Base-by-base conservation (phyloP, 2,888 invertebrate species). In the Margaritifera margaritifera region DNA sequence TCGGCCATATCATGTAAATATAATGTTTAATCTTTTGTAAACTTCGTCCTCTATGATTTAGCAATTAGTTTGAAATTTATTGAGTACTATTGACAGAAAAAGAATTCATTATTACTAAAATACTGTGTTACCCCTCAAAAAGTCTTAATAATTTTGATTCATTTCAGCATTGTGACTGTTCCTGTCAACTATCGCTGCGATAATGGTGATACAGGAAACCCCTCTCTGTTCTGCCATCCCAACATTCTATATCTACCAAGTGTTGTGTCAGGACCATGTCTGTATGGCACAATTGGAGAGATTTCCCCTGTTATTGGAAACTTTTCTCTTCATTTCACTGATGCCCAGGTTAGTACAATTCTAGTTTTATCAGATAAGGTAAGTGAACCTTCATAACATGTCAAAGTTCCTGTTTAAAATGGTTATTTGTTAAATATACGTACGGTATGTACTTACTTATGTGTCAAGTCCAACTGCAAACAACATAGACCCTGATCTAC, bases 161-260 rank as follows among this genome's bases (percentile, higher is more conserved):
- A 56, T 82, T 85, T 8, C 81, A 91, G 92, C 79, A 91, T 92
- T 74, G 85, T 92, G 63, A 91, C 91, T 58, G 90, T 93, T 56
- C 91, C 92, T 0, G 85, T 93, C 51, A 90, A 93, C 4, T 90
- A 92, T 76, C 91, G 93, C n/a, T 86, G 90, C 78, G 92, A 92
- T 78, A 89, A 87, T 22, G 88, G 87, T 52, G 79, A 78, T 62
- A 76, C 79, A 42, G 80, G 79, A n/a, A 74, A 73, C 20, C 75
- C 81, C 22, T 73, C 79, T 53, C 77, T 90, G 42, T 91, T 93
- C 80, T 92, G 92, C 22, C 91, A 92, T 84, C 93, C 93, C 1
- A 90, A 90, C 75, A 83, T 93, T 61, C 81, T 93, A 53, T 91
- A 91, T 79, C 87, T 93, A 65, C 92, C 93, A 22, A 92, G 91